phyloP scores from a whole-genome alignment of 2,113 vertebrate genomes.

The Eidolon helvum region DNA sequence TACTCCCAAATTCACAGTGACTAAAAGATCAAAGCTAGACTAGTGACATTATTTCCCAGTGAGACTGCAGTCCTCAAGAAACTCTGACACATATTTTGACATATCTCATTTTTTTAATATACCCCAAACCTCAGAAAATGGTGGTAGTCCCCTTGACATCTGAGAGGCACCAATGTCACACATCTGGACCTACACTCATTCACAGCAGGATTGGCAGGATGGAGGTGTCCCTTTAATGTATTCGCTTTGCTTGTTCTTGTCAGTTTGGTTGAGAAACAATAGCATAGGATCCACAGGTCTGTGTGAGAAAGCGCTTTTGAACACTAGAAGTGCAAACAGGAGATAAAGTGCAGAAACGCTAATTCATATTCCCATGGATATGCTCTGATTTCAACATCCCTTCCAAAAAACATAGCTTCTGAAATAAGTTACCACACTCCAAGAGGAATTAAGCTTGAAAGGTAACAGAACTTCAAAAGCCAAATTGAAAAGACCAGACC shows the following conservation, averaged over 20 bases:
- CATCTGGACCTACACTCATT: neutral
- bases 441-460: slow-evolving; percentile 75
- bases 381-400: slow-evolving; percentile 48
- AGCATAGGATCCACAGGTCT: neutral
- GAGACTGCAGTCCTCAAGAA: neutral
- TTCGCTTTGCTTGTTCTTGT: neutral
- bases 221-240: accelerated
- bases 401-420: slow-evolving; percentile 63
- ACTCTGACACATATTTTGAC: neutral
- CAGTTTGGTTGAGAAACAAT: neutral
- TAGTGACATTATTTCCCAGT: neutral
- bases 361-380: slow-evolving; percentile 46
- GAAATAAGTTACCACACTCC: slow-evolving; percentile 70
- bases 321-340: neutral
- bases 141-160: neutral
- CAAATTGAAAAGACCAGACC: slow-evolving; percentile 66
- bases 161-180: neutral
- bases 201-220: neutral
- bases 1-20: neutral
- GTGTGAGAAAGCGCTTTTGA: neutral
- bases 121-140: neutral
- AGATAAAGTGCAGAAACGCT: neutral
- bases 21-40: neutral
- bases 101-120: neutral
- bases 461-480: slow-evolving; percentile 75